Evolutionary conservation across 2,888 invertebrate species (phyloP).

Genomic region (Trichopria drosophilae): DNA sequence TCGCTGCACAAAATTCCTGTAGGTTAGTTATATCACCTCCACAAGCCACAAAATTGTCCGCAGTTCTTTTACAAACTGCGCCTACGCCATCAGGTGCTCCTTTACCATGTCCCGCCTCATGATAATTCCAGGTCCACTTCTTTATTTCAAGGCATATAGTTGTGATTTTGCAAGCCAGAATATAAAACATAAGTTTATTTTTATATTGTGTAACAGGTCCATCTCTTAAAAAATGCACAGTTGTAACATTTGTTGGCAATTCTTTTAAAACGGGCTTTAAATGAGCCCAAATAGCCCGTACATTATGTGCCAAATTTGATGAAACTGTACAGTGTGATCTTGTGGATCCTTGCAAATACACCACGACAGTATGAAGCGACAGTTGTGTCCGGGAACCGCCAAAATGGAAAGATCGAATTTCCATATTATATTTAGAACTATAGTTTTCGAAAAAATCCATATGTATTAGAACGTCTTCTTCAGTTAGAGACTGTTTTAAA

Average conservation of each 20-base stretch:
- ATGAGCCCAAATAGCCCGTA: conserved; percentile 54
- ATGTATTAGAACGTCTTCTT: conserved; percentile 39
- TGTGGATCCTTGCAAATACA: conserved; percentile 36
- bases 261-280: conserved; percentile 44
- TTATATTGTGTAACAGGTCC: conserved; percentile 49
- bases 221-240: conserved; percentile 48
- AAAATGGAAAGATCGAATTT: conserved; percentile 53
- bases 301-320: conserved; percentile 45
- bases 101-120: conserved; percentile 4
- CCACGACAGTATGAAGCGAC: conserved; percentile 51
- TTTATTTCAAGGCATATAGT: neutral
- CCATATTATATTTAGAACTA: conserved; percentile 44
- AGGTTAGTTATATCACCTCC: neutral
- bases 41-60: neutral
- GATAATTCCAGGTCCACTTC: conserved; percentile 5
- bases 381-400: conserved; percentile 48
- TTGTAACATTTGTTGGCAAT: conserved; percentile 37
- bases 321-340: conserved; percentile 43
- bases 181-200: conserved; percentile 34
- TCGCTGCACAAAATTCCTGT: neutral
- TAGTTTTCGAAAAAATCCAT: conserved; percentile 54
- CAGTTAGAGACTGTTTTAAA: conserved; percentile 32
- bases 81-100: neutral
- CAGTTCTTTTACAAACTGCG: neutral
- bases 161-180: conserved; percentile 3